Percentiles rank a stretch among this genome's conserved stretches.
Conservation (phyloP, 1,140 invertebrate genomes). For the Gonatopus flavifemur region DNA sequence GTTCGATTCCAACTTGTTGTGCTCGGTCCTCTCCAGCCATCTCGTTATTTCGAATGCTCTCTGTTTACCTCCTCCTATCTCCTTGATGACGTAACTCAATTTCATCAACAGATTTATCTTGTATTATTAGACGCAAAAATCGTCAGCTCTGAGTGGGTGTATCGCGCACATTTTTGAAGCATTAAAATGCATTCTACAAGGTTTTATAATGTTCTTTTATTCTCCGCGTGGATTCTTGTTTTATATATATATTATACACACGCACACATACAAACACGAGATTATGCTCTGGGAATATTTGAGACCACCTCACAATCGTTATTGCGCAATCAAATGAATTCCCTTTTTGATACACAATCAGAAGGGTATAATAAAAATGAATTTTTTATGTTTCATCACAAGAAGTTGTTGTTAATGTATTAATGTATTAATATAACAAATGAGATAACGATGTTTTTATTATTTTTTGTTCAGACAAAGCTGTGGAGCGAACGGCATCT, state of each 20-base stretch:
- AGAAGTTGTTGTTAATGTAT: neutral
- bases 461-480: constrained; percentile 71
- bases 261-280: too few species aligned
- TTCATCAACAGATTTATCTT: too few species aligned
- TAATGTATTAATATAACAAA: neutral
- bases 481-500: constrained; percentile 86
- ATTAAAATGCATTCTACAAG: neutral
- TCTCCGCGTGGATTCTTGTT: too few species aligned
- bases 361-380: neutral
- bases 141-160: neutral
- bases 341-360: too few species aligned
- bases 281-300: too few species aligned
- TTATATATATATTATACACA: too few species aligned
- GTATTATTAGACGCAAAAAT: too few species aligned
- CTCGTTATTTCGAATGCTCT: neutral
- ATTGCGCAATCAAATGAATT: too few species aligned
- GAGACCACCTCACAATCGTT: too few species aligned
- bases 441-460: neutral
- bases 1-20: constrained; percentile 21
- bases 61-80: neutral
- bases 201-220: neutral
- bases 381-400: neutral
- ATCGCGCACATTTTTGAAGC: neutral
- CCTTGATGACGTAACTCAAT: too few species aligned
- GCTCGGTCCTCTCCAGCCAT: neutral